Base-by-base conservation (phyloP, 2,113 vertebrate genomes). In the Rousettus leschenaultii region DNA sequence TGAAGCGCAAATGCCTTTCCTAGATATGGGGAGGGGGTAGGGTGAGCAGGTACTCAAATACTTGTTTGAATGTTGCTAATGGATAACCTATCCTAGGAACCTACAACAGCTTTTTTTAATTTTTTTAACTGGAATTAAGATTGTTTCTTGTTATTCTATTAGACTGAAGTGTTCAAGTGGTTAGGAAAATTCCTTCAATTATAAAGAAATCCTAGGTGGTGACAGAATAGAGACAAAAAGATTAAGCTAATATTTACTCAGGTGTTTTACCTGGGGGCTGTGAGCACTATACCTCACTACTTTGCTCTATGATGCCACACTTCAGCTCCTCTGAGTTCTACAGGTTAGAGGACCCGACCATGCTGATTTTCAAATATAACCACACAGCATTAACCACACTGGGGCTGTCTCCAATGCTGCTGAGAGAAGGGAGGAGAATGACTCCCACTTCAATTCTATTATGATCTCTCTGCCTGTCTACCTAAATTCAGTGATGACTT, bases 361-460 rank as follows among this genome's bases (percentile, higher is more conserved):
- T 19, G 15, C 24, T 33, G 61, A 83, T 55, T 70, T 87, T 70
- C 35, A 75, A 16, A 53, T 74, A 19, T 13, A 61, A 75, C 43
- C 48, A 43, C 57, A 35, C 5, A 77, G 45, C 43, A 78, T 80
- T 45, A 86, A 88, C 59, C 35, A 68, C 40, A 18, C 4, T 63
- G 73, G 40, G 77, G 24, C 48, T 33, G n/a, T 78, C 66, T 93
- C 80, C 61, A 57, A 24, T 30, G 38, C 9, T 73, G 71, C 7
- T 14, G 59, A 57, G 53, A 33, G 80, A 40, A 73, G 61, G 63
- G 66, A 93, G 89, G 66, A 93, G 89, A 96, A 65, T 14, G 85
- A 97, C 95, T 97, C 95, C 97, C 95, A 96, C 97, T 78, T 92
- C 89, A 71, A 48, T 93, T 97, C 97, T 97, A 94, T 96, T 97